Percentiles rank a stretch among this genome's conserved stretches.
Conservation (phyloP, 1,140 invertebrate species). For the Trichoplusia ni region DNA sequence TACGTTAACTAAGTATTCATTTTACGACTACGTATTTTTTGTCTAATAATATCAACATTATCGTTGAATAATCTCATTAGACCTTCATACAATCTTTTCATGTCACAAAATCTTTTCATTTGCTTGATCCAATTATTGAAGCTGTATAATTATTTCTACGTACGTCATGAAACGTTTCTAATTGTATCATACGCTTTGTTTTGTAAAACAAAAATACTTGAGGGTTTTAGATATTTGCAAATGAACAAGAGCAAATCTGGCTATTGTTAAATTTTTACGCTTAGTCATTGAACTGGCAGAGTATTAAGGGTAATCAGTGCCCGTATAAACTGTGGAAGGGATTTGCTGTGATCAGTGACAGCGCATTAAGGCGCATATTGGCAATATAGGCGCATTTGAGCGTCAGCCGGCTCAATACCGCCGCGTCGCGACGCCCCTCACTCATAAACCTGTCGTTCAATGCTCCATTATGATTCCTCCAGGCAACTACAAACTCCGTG, state of each 20-base stretch:
- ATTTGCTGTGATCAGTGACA: slow-evolving; percentile 15
- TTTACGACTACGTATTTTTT: neutral
- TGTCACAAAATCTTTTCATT: neutral
- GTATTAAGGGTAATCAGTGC: slow-evolving; percentile 6
- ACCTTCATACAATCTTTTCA: neutral
- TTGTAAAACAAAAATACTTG: no score
- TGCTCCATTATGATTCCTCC: slow-evolving; percentile 19
- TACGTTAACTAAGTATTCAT: neutral
- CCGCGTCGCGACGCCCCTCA: neutral
- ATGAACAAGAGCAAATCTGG: no score
- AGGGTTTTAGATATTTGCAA: no score
- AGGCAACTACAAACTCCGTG: neutral
- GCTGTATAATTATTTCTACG: no score
- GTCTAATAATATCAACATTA: neutral
- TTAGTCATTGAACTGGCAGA: slow-evolving; percentile 13
- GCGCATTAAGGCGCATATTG: slow-evolving; percentile 23
- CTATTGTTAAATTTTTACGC: neutral
- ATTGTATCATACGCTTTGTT: no score
- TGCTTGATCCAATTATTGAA: no score
- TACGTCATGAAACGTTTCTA: no score
- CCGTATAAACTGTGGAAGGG: slow-evolving; percentile 12
- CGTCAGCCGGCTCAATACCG: slow-evolving; percentile 1
- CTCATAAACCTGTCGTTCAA: slow-evolving; percentile 24
- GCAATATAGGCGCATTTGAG: slow-evolving; percentile 11
- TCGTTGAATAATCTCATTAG: neutral